These are phyloP conservation scores for Sphinx pinastri DNA, from an alignment of 2,888 invertebrate species.

Conservation along the genomic window DNA sequence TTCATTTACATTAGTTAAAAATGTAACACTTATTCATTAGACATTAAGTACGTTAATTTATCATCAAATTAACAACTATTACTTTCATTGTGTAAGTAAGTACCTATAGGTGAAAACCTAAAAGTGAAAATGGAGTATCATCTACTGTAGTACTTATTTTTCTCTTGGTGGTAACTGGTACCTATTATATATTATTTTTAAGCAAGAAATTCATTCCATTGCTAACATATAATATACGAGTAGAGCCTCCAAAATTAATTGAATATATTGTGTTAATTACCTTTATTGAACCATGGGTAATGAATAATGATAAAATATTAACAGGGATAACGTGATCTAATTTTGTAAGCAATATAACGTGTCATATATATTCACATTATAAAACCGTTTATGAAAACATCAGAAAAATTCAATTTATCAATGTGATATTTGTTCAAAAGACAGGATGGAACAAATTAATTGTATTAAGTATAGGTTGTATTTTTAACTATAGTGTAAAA, in stretches of 20 bases:
- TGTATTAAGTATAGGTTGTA: conserved; percentile 33
- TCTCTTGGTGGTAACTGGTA: background rate
- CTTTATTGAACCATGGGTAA: too few species aligned
- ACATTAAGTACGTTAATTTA: background rate
- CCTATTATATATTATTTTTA: background rate
- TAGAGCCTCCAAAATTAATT: background rate
- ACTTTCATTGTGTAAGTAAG: background rate
- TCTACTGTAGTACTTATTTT: background rate
- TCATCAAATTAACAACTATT: background rate
- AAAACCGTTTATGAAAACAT: conserved; percentile 11
- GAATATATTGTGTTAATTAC: background rate
- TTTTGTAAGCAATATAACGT: conserved; percentile 35
- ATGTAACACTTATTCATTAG: background rate
- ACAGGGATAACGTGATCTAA: conserved; percentile 9
- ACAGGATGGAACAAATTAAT: conserved; percentile 49
- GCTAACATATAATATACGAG: background rate
- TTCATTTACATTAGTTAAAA: conserved; percentile 6
- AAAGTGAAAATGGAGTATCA: background rate
- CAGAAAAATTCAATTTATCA: conserved; percentile 19
- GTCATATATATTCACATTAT: conserved; percentile 40
- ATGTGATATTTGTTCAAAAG: conserved; percentile 46
- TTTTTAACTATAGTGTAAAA: conserved; percentile 23
- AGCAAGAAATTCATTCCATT: conserved; percentile 10
- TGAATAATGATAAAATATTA: background rate
- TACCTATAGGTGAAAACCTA: background rate